Evolutionary conservation across 1,140 invertebrate genomes (phyloP), one percentile per base, ranked within the genome.

Genomic region (Philaenus spumarius): DNA sequence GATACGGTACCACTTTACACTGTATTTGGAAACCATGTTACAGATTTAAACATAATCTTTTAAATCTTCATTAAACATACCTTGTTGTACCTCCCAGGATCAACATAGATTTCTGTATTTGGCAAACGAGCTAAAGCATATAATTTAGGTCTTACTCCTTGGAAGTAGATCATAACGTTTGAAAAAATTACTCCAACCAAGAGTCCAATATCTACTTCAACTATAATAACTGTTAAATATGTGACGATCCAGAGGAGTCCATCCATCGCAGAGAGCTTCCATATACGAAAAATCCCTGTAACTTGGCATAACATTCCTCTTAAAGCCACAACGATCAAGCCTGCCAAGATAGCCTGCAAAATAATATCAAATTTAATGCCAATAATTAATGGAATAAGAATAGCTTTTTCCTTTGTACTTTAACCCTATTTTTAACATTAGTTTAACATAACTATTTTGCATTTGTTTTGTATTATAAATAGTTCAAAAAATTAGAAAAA

Each of bases 231-330:
- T 0, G 81, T 78, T 0, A 86, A 35, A 69, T 94, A 96, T 0
- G 92, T 92, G 0, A 85, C 73, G 4, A 91, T 69, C 92, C 93
- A 97, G 24, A 94, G 85, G 17, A 85, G 69, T 17, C 86, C 89
- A 68, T 96, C 93, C 59, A 86, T 75, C 65, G 82, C 83, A 34
- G 90, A 93, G 17, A 91, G 72, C 66, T 77, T 80, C 82, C 89
- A 92, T 60, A 86, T 85, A 57, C 77, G 73, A 12, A 69, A 71
- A 1, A 94, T 76, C 39, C 94, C 86, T 60, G 74, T 77, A 42
- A 86, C 78, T 75, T 96, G 91, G 66, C 87, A 74, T 62, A 96
- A 84, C 84, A 95, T 89, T 12, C 89, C 87, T 72, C 93, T 93
- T 1, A 97, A 72, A 0, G 93, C 90, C 0, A 96, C 88, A 2